Conservation (phyloP, 2,888 invertebrate species). For the Lacanobia wlatinum region DNA sequence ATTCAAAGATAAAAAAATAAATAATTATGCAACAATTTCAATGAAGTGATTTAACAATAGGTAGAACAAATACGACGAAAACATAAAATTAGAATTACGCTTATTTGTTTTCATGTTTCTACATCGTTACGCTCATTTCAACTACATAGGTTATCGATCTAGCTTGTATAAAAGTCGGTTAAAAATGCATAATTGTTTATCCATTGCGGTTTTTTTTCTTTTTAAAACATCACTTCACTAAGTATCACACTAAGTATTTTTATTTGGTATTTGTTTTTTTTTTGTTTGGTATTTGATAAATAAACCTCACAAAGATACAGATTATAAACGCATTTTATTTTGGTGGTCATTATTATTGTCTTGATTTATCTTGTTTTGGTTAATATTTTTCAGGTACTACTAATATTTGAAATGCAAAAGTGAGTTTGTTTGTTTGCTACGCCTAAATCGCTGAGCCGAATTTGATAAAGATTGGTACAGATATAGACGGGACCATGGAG, state of each 20-base stretch:
- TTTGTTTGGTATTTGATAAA: too few relatives aligned
- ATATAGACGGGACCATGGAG: too few relatives aligned
- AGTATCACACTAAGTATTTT: too few relatives aligned
- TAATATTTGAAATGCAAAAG: not conserved
- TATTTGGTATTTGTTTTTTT: too few relatives aligned
- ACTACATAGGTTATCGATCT: not conserved
- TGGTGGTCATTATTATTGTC: not conserved
- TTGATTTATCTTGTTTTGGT: not conserved
- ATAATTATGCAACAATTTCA: not conserved
- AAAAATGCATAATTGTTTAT: not conserved
- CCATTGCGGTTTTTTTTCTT: not conserved
- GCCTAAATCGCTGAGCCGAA: too few relatives aligned
- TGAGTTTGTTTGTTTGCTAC: too few relatives aligned
- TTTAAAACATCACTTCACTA: too few relatives aligned
- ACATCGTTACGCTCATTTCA: not conserved
- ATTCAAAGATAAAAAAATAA: not conserved
- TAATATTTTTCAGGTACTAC: not conserved
- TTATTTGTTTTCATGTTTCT: not conserved
- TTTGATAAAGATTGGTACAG: too few relatives aligned
- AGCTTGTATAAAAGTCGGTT: not conserved
- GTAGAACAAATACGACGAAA: too few relatives aligned
- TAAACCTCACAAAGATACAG: too few relatives aligned
- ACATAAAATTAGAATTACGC: not conserved
- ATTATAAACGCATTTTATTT: not conserved
- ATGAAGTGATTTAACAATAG: slow-evolving; percentile 3